These are phyloP conservation scores for Protosalanx chinensis DNA, from an alignment of 2,797 vertebrate species.

Conservation along the genomic window DNA sequence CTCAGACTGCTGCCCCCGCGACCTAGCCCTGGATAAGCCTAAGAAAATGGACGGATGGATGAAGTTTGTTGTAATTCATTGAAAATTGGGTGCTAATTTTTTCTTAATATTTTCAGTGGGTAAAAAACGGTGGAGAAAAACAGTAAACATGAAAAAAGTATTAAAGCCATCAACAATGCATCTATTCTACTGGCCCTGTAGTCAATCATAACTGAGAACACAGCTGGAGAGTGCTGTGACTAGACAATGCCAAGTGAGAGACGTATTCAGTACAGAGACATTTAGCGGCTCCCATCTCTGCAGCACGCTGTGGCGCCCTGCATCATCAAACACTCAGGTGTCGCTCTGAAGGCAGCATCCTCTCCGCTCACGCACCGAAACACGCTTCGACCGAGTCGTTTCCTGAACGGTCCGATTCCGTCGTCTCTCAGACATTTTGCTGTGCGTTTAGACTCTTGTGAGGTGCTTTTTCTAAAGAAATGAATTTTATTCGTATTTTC, in stretches of 20 bases:
- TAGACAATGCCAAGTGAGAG: slow-evolving; percentile 27
- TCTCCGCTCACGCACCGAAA: slow-evolving; percentile 3
- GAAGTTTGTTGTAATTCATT: too few species aligned
- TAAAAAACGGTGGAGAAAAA: too few species aligned
- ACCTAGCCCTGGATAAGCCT: too few species aligned
- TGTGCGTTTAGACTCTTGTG: slow-evolving; percentile 32
- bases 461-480: slow-evolving; percentile 46
- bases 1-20: too few species aligned
- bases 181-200: too few species aligned
- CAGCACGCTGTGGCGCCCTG: slow-evolving; percentile 14
- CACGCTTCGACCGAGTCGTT: slow-evolving; percentile 10
- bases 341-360: slow-evolving; percentile 3
- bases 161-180: too few species aligned
- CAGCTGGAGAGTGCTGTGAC: neutral
- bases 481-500: slow-evolving; percentile 52
- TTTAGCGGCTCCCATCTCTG: slow-evolving; percentile 10
- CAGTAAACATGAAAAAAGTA: too few species aligned
- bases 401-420: slow-evolving; percentile 29
- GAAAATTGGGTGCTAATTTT: too few species aligned
- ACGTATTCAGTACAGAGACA: slow-evolving; percentile 20
- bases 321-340: slow-evolving; percentile 22
- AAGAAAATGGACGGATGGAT: too few species aligned
- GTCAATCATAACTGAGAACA: neutral
- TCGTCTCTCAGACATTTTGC: slow-evolving; percentile 32
- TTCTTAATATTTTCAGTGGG: too few species aligned